phyloP scores from a whole-genome alignment of 2,888 invertebrate genomes.

The Amphipyra berbera region DNA sequence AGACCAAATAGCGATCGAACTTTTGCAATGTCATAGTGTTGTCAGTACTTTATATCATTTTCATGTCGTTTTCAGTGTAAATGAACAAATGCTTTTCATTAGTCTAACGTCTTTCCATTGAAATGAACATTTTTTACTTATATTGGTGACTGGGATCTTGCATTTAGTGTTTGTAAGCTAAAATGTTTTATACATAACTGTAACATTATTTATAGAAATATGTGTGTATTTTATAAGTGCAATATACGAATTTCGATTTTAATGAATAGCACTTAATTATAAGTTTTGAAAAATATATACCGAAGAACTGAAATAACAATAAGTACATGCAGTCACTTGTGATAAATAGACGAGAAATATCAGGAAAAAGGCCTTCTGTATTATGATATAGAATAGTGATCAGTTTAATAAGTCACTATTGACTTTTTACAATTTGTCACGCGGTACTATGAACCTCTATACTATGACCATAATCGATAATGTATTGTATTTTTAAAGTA shows the following conservation, averaged over 20 bases:
- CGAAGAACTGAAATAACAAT: slow-evolving; percentile 46
- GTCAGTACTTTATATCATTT: slow-evolving; percentile 26
- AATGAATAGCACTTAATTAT: slow-evolving; percentile 35
- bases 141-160: slow-evolving; percentile 63
- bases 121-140: slow-evolving; percentile 36
- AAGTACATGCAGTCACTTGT: slow-evolving; percentile 53
- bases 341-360: slow-evolving; percentile 56
- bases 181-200: slow-evolving; percentile 47
- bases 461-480: slow-evolving; percentile 1
- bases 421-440: slow-evolving; percentile 34
- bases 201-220: slow-evolving; percentile 50
- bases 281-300: slow-evolving; percentile 46
- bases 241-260: slow-evolving; percentile 42
- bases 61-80: slow-evolving; percentile 28
- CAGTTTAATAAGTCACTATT: slow-evolving; percentile 31
- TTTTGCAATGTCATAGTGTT: slow-evolving; percentile 27
- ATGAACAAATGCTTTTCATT: slow-evolving; percentile 47
- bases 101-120: slow-evolving; percentile 25
- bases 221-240: slow-evolving; percentile 47
- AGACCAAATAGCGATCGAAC: slow-evolving; percentile 36
- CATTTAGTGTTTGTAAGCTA: slow-evolving; percentile 65
- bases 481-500: slow-evolving; percentile 29
- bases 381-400: slow-evolving; percentile 42
- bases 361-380: slow-evolving; percentile 56
- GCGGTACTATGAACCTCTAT: slow-evolving; percentile 22